Percentiles rank a stretch among this genome's conserved stretches.
phyloP scores from a whole-genome alignment of 2,113 vertebrate genomes.

The Ammospiza nelsoni region DNA sequence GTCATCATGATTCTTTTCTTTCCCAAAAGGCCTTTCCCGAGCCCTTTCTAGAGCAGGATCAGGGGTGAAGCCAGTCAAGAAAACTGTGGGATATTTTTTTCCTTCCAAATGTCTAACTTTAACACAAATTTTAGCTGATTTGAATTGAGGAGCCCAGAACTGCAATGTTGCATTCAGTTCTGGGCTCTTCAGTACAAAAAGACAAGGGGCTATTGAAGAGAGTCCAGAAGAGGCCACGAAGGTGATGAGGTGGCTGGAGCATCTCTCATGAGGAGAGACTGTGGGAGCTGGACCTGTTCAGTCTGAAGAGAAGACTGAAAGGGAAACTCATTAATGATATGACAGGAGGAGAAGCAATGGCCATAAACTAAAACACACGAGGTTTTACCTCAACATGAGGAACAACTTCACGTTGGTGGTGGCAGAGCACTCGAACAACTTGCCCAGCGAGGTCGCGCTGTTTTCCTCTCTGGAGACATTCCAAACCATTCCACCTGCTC shows the following conservation, averaged over 20 bases:
- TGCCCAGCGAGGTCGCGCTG: neutral
- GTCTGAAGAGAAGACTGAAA: neutral
- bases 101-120: neutral
- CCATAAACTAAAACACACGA: neutral
- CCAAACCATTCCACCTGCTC: neutral
- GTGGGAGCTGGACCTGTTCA: neutral
- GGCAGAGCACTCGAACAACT: neutral
- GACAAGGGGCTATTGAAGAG: neutral
- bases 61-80: neutral
- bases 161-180: neutral
- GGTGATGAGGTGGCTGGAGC: neutral
- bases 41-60: neutral
- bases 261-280: neutral
- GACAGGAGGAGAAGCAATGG: neutral
- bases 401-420: neutral
- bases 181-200: neutral
- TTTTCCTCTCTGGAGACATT: neutral
- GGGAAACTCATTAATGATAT: neutral
- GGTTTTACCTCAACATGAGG: neutral
- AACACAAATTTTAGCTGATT: neutral
- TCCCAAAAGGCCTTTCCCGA: neutral
- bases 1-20: fast-evolving
- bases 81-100: fast-evolving
- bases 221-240: neutral
- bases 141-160: neutral